Evolutionary conservation across 2,888 invertebrate genomes (phyloP), one percentile per base, ranked within the genome.

Genomic region (Drosophila robusta): DNA sequence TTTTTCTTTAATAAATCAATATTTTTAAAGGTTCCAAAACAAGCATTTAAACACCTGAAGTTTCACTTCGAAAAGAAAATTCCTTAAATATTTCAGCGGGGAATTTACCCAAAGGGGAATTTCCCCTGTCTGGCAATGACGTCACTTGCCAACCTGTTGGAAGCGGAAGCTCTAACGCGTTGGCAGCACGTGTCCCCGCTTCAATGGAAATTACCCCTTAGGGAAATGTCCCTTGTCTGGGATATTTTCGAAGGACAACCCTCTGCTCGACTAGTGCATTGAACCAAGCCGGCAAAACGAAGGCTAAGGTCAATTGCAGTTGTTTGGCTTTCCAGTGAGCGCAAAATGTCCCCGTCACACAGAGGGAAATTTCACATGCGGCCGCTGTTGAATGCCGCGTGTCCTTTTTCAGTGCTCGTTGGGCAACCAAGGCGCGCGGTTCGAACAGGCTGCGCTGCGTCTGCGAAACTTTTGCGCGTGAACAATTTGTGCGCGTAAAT

Each of bases 301-400:
- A 89, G 90, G 90, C 89, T 88, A 89, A 89, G 89, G 89, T 89
- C 88, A 89, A 73, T 66, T 84, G 84, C 86, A 87, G 58, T 78
- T 63, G 46, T 45, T 26, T 49, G 24, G 41, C 36, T 29, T 83
- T 86, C 83, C 87, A 84, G 79, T 81, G 78, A 80, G 85, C 78
- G 63, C 39, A 18, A 62, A 76, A 80, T 65, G 14, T 76, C 73
- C 73, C 52, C 60, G 34, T 16, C 9, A 26, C 22, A 4, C 18
- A 51, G 51, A 51, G 51, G 72, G 70, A 72, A 81, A 80, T 80
- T 78, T 70, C 44, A 41, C 41, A 45, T 38, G 24, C 58, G 26
- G 61, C 69, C 57, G 58, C 66, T 68, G 74, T 71, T 62, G 74
- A 74, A 66, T 75, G 68, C 16, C 16, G 56, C 45, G 38, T 47